Base-by-base conservation (phyloP, 2,113 vertebrate species). In the Aramus guarauna region DNA sequence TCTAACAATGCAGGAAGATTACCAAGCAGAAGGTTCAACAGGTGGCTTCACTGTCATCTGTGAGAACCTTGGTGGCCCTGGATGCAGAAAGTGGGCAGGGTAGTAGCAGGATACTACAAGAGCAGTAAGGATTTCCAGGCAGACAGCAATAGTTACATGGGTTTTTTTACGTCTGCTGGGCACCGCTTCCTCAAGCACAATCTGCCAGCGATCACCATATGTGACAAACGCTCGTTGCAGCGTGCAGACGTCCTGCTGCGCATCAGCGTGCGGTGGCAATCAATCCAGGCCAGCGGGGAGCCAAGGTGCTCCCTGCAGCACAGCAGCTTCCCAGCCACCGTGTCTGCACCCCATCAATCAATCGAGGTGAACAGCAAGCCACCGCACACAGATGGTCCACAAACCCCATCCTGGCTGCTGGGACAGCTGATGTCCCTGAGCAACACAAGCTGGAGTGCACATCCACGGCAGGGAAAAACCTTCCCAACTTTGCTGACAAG, bases 341-440 rank as follows among this genome's bases (percentile, higher is more conserved):
- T 4, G 9, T 1, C 5, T 1, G 0, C 21, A 7, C 21, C 10
- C 1, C 2, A 6, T 27, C 75, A 4, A 11, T 37, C n/a, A 1
- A 1, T 1, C 3, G 1, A 26, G n/a, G 22, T 5, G 58, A 63
- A n/a, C 0, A 7, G 34, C 15, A 26, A 55, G 14, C n/a, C 37
- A 64, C 50, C 6, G 0, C 17, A 9, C 22, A 4, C 53, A 23
- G 66, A 27, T 15, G 53, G 72, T 15, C 60, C 5, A 0, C 37
- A 22, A 30, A 62, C 16, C 32, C 48, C 78, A 15, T 5, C 66
- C 66, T 39, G 41, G 47, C 32, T 55, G 58, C 82, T 59, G 39
- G 76, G 45, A 53, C 45, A 55, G 76, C 26, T n/a, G n/a, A n/a
- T 43, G 22, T 24, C 52, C 27, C 39, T 50, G 20, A 47, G 77